Percentiles rank a stretch among this genome's conserved stretches.
These are phyloP conservation scores for Drosophila ficusphila DNA, from an alignment of 1,140 invertebrate genomes.

Conservation along the genomic window DNA sequence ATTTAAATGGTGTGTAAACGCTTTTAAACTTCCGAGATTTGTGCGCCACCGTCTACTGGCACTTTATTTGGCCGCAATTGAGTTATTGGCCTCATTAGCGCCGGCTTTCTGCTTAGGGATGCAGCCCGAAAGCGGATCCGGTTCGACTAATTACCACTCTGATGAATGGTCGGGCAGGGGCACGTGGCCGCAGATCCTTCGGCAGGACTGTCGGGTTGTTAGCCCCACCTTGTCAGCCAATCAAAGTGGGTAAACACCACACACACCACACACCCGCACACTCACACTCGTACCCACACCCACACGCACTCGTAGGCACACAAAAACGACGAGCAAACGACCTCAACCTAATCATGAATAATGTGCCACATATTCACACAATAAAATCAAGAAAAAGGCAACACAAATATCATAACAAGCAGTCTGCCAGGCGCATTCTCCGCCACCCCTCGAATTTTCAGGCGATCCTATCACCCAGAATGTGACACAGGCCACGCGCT, in stretches of 20 bases:
- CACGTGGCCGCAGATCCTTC: neutral
- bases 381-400: slow-evolving; percentile 69
- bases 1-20: slow-evolving; percentile 77
- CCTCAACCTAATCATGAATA: slow-evolving; percentile 73
- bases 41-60: slow-evolving; percentile 26
- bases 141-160: slow-evolving; percentile 35
- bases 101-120: slow-evolving; percentile 20
- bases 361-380: slow-evolving; percentile 77
- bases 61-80: slow-evolving; percentile 63
- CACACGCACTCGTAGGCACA: slow-evolving; percentile 13
- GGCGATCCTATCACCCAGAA: slow-evolving; percentile 39
- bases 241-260: slow-evolving; percentile 55
- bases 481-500: slow-evolving; percentile 32
- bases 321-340: slow-evolving; percentile 59
- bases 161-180: slow-evolving; percentile 29
- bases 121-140: slow-evolving; percentile 32
- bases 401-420: slow-evolving; percentile 75
- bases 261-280: neutral
- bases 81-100: slow-evolving; percentile 71
- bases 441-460: slow-evolving; percentile 13
- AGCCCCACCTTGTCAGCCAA: slow-evolving; percentile 40
- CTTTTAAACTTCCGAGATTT: slow-evolving; percentile 64
- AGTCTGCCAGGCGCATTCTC: slow-evolving; percentile 16
- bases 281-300: neutral
- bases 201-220: slow-evolving; percentile 7